These are phyloP conservation scores for Vicugna pacos DNA, from an alignment of 2,113 vertebrate genomes.

Conservation along the genomic window DNA sequence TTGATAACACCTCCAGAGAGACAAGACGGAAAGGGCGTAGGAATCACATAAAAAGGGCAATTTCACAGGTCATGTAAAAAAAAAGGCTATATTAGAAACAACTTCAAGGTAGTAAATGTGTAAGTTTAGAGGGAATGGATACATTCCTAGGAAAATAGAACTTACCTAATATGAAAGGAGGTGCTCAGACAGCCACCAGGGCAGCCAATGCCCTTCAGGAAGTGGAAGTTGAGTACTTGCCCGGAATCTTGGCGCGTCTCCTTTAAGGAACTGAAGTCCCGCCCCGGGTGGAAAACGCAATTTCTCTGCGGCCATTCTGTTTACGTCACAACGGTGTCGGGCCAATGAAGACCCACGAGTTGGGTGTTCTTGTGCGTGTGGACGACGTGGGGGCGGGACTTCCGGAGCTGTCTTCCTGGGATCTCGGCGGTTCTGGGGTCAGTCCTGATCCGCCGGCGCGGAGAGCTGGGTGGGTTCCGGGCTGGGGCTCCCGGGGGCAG, in stretches of 20 bases:
- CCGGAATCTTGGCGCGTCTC: not conserved
- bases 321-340: not conserved
- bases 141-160: not conserved
- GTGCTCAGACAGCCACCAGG: not conserved
- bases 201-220: not conserved
- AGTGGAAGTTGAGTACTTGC: fast-evolving
- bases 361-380: not conserved
- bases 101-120: not conserved
- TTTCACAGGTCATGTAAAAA: not conserved
- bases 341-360: not conserved
- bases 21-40: not conserved
- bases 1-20: not conserved
- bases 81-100: not conserved
- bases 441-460: fast-evolving
- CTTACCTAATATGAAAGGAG: not conserved
- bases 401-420: fast-evolving
- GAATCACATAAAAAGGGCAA: not conserved
- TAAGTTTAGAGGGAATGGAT: not conserved
- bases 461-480: too few relatives aligned
- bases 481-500: not conserved
- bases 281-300: not conserved
- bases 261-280: not conserved
- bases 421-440: fast-evolving
- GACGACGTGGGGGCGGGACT: not conserved
- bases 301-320: not conserved